These are phyloP conservation scores for Philonicus albiceps DNA, from an alignment of 2,888 invertebrate species.

Conservation along the genomic window DNA sequence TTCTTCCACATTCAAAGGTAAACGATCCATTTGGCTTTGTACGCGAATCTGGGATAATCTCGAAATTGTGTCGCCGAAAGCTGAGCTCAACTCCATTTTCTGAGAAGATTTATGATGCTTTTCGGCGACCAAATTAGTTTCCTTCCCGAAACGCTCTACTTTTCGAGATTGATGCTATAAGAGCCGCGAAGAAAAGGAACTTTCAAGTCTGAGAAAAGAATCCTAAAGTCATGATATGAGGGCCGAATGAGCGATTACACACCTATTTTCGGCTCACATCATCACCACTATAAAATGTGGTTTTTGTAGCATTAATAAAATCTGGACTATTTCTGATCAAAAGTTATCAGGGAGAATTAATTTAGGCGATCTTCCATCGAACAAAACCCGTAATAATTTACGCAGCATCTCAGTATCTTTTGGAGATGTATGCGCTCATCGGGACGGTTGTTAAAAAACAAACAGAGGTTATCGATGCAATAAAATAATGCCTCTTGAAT, in stretches of 20 bases:
- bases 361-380: background rate
- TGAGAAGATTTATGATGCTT: background rate
- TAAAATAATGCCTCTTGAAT: conserved; percentile 37
- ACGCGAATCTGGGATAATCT: conserved; percentile 12
- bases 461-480: conserved; percentile 21
- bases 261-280: background rate
- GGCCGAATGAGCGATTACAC: background rate
- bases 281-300: background rate
- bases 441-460: background rate
- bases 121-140: background rate
- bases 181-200: background rate
- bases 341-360: background rate
- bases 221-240: background rate
- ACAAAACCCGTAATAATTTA: background rate
- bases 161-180: background rate
- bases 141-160: background rate
- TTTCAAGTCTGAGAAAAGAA: background rate
- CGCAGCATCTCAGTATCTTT: background rate
- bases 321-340: background rate
- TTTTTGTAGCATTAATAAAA: background rate
- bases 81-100: background rate
- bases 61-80: conserved; percentile 4
- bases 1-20: conserved; percentile 11
- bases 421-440: background rate
- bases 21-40: conserved; percentile 30